phyloP scores from a whole-genome alignment of 2,888 invertebrate genomes.

The Chymomyza caudatula region DNA sequence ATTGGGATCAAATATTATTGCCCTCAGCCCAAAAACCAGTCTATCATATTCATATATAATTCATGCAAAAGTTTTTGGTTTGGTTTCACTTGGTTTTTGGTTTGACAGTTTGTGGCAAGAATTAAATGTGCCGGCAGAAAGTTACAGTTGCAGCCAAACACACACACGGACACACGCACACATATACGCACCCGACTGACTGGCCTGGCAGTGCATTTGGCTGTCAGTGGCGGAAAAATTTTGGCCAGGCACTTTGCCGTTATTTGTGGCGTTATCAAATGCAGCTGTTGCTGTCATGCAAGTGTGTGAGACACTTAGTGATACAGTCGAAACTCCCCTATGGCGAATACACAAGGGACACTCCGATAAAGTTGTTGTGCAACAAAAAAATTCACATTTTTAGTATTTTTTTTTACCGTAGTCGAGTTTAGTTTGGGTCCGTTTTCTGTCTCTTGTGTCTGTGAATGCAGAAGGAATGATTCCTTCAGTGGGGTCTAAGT shows the following conservation, averaged over 20 bases:
- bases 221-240: constrained; percentile 35
- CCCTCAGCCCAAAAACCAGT: neutral
- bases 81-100: constrained; percentile 33
- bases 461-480: too few species aligned
- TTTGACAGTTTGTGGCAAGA: constrained; percentile 68
- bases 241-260: constrained; percentile 26
- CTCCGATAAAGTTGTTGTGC: neutral
- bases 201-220: constrained; percentile 34
- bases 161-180: constrained; percentile 18
- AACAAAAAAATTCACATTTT: neutral
- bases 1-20: neutral
- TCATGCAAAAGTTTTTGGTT: constrained; percentile 61
- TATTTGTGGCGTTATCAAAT: constrained; percentile 35
- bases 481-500: too few species aligned
- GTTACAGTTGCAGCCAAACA: constrained; percentile 32
- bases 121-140: constrained; percentile 61
- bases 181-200: neutral
- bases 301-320: neutral
- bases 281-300: constrained; percentile 14
- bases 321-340: neutral
- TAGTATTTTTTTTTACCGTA: too few species aligned
- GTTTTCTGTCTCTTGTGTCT: too few species aligned
- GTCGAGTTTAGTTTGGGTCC: too few species aligned
- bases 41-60: constrained; percentile 26
- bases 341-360: neutral